Conservation (phyloP, 2,888 invertebrate species). For the Drosophila cognata region DNA sequence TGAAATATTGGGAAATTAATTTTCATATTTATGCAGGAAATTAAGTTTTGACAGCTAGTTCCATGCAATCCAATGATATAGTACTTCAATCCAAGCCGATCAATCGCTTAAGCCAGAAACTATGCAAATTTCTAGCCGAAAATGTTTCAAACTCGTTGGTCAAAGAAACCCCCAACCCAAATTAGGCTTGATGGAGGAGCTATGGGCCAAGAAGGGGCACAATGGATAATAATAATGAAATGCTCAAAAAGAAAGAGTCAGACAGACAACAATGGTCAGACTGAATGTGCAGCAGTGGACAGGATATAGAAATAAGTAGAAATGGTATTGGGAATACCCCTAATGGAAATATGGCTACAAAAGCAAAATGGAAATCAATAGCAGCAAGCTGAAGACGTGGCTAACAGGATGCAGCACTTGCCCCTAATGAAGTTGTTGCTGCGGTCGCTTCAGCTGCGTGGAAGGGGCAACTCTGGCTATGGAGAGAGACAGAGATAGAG, state of each 20-base stretch:
- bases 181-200: background rate
- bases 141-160: too few species aligned
- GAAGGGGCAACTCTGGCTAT: too few species aligned
- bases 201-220: background rate
- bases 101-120: background rate
- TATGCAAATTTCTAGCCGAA: background rate
- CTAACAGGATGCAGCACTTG: constrained; percentile 44
- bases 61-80: background rate
- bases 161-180: too few species aligned
- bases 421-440: constrained; percentile 62
- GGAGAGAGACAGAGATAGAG: too few species aligned
- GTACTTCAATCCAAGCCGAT: background rate
- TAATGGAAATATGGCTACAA: constrained; percentile 49
- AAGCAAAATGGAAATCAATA: constrained; percentile 59
- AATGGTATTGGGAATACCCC: constrained; percentile 6
- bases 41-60: background rate
- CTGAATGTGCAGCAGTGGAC: background rate
- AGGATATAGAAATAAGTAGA: constrained; percentile 6
- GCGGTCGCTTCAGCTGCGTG: background rate
- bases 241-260: background rate
- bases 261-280: background rate
- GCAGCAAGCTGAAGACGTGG: constrained; percentile 25
- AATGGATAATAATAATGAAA: background rate
- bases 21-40: too few species aligned
- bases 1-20: background rate